These are phyloP conservation scores for Tautogolabrus adspersus DNA, from an alignment of 2,113 vertebrate genomes.

Conservation along the genomic window DNA sequence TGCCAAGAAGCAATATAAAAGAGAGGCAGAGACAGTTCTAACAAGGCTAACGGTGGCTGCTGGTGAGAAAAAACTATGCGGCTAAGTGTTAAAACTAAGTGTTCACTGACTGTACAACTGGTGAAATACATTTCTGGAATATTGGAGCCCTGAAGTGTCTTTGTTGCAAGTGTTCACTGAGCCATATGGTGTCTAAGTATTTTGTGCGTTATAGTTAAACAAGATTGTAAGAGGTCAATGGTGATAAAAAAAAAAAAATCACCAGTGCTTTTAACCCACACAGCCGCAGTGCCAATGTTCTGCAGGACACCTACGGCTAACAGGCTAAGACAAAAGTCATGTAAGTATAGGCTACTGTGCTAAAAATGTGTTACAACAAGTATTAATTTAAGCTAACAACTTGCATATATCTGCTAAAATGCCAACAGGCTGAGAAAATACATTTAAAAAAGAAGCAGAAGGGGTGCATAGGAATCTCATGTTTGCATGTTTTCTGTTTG, in stretches of 20 bases:
- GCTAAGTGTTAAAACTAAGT: not conserved
- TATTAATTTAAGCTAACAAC: not conserved
- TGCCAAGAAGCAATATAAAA: conserved; percentile 54
- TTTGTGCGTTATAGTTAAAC: not conserved
- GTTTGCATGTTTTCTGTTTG: conserved; percentile 7
- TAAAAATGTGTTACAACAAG: too few relatives aligned
- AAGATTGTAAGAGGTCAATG: not conserved
- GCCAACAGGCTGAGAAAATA: not conserved
- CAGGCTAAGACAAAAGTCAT: too few relatives aligned
- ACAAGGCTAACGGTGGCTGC: conserved; percentile 34
- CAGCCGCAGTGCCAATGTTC: too few relatives aligned
- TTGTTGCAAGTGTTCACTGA: not conserved
- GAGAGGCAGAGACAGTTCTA: conserved; percentile 22
- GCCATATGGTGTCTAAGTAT: conserved; percentile 10
- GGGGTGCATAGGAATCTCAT: not conserved
- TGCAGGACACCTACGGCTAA: too few relatives aligned
- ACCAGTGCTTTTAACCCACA: too few relatives aligned
- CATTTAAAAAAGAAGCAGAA: not conserved
- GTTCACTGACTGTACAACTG: too few relatives aligned
- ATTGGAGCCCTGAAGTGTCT: too few relatives aligned
- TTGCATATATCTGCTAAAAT: not conserved
- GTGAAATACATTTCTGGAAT: too few relatives aligned
- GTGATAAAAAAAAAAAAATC: too few relatives aligned
- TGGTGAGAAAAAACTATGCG: conserved; percentile 9
- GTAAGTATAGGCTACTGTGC: not conserved